Base-by-base conservation (phyloP, 2,113 vertebrate species). In the Polyodon spathula region DNA sequence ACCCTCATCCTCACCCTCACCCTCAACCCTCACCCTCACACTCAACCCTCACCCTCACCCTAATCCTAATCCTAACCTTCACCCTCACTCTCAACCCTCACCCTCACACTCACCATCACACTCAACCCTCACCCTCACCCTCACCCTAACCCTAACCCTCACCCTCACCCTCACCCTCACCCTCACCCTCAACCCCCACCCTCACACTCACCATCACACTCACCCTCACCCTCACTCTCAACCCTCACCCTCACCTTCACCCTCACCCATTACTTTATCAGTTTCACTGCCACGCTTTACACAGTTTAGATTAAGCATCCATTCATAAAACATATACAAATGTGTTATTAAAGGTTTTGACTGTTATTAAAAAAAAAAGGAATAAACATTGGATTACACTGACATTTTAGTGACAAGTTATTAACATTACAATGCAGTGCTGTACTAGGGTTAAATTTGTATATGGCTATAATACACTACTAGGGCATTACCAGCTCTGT, bases 211-310 rank as follows among this genome's bases (percentile, higher is more conserved):
- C 60, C 69, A 62, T 63, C 53, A 52, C 54, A 63, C 60, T 67
- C 63, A 72, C 60, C 65, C 73, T 74, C 66, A 65, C 67, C 71
- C 68, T 80, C 76, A 67, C 70, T 55, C 68, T 66, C 73, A 64
- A 66, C 68, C 58, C 63, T 63, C 67, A 63, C 53, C 62, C 66
- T 50, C 62, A 37, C 66, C 66, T 72, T 59, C 66, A 70, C 64
- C 68, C 40, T 65, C 69, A 77, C 69, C 72, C 71, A 62, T n/a
- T n/a, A n/a, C n/a, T n/a, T n/a, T n/a, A n/a, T n/a, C n/a, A n/a
- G n/a, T n/a, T n/a, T n/a, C n/a, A n/a, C n/a, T n/a, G n/a, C n/a
- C n/a, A n/a, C n/a, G n/a, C n/a, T n/a, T n/a, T n/a, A n/a, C n/a
- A n/a, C n/a, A n/a, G n/a, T n/a, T n/a, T n/a, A n/a, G n/a, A n/a